Evolutionary conservation across 2,888 invertebrate species (phyloP).

Genomic region (Caenorhabditis doughertyi): DNA sequence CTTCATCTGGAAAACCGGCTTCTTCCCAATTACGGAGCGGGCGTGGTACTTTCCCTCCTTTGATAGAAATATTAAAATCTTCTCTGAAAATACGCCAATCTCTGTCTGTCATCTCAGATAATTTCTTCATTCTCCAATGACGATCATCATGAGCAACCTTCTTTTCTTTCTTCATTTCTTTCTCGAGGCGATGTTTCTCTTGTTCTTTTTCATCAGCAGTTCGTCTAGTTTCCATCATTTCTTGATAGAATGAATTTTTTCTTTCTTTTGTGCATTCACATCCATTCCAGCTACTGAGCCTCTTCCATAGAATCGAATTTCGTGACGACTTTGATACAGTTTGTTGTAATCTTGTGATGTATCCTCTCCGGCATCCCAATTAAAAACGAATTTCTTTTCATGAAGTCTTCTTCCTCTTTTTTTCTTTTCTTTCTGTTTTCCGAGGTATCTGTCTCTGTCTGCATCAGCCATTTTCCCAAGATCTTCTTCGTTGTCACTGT

Average conservation of each 20-base stretch:
- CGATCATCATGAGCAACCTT: conserved; percentile 99
- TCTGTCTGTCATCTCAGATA: conserved; percentile 96
- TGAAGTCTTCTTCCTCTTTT: conserved; percentile 91
- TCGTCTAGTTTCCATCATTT: conserved; percentile 93
- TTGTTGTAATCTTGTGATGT: conserved; percentile 97
- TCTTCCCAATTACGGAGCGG: conserved; percentile 97
- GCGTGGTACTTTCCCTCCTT: conserved; percentile 94
- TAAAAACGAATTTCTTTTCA: conserved; percentile 99
- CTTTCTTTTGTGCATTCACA: conserved; percentile 88
- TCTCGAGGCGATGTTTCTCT: conserved; percentile 87
- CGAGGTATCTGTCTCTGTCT: conserved; percentile 78
- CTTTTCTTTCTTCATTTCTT: conserved; percentile 87
- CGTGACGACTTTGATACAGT: conserved; percentile 96
- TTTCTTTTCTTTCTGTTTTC: conserved; percentile 84
- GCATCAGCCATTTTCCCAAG: conserved; percentile 77
- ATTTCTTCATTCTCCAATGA: conserved; percentile 95
- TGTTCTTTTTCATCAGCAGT: conserved; percentile 98
- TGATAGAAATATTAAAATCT: conserved; percentile 98
- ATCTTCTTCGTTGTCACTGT: conserved; percentile 67
- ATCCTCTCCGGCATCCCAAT: conserved; percentile 99
- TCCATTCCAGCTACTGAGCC: conserved; percentile 99
- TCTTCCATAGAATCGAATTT: conserved; percentile 97
- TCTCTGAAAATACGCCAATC: conserved; percentile 99
- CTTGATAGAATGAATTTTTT: conserved; percentile 97
- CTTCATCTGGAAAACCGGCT: conserved; percentile 91